Base-by-base conservation (phyloP, 2,113 vertebrate genomes). In the Cavia aperea region DNA sequence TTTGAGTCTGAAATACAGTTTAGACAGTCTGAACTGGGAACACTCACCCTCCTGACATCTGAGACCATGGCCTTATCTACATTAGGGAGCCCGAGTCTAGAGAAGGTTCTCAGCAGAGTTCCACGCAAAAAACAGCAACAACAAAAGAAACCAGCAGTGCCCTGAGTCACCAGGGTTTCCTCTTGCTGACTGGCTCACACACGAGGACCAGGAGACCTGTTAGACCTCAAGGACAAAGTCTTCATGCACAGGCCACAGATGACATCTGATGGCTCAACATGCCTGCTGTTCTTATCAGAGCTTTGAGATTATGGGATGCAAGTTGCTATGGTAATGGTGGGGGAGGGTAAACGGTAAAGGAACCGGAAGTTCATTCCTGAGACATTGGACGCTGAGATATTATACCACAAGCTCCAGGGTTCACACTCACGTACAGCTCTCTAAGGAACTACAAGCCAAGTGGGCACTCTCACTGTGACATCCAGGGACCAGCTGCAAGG, bases 61-160 rank as follows among this genome's bases (percentile, higher is more conserved):
- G n/a, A 26, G 63, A 24, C 46, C 11, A 51, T 72, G 63, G 33
- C 60, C 9, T 54, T 81, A 88, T 51, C 4, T 66, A 56, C 90
- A 11, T 54, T 11, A 36, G 5, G 39, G 21, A 91, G 31, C 43
- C 72, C 31, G 63, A 33, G 43, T 33, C 72, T 65, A 14, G 31
- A n/a, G 0, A 63, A 4, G 9, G 16, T 33, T 89, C 81, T 68
- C n/a, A 93, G 46, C 43, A 91, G 63, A 36, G 54, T 39, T 73
- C 46, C 9, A 75, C 46, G 18, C 46, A 88, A 75, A 60, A 60
- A 68, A 43, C 16, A 58, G 19, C 16, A 58, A 2, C 54, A 56
- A 19, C 51, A 54, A 54, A 54, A 54, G 51, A 54, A n/a, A 16
- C 16, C 43, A 9, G 33, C 0, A 49, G 7, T 0, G 0, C 3